Percentiles rank a stretch among this genome's conserved stretches.
Conservation (phyloP, 2,888 invertebrate species). For the Apotomis turbidana region DNA sequence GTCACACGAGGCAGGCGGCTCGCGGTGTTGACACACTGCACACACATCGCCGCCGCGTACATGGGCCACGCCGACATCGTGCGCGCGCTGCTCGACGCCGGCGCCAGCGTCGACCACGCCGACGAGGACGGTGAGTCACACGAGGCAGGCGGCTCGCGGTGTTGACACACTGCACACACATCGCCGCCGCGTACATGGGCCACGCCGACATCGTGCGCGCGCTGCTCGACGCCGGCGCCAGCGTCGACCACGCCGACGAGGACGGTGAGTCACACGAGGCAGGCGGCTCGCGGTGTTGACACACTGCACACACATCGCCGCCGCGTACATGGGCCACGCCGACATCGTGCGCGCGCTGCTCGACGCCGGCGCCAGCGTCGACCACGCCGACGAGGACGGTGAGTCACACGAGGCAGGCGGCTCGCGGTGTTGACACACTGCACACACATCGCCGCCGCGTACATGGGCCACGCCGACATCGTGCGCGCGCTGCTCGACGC, state of each 20-base stretch:
- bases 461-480: constrained; percentile 97
- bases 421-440: too few species aligned
- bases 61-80: constrained; percentile 97
- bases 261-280: constrained; percentile 89
- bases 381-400: constrained; percentile 94
- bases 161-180: constrained; percentile 79
- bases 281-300: constrained; percentile 87
- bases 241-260: constrained; percentile 91
- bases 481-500: constrained; percentile 92
- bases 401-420: constrained; percentile 28
- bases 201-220: constrained; percentile 93
- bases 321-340: constrained; percentile 97
- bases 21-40: too few species aligned
- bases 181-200: constrained; percentile 96
- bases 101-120: constrained; percentile 92
- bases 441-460: constrained; percentile 57
- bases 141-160: constrained; percentile 92
- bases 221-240: constrained; percentile 91
- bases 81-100: constrained; percentile 90
- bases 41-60: constrained; percentile 96
- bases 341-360: constrained; percentile 93
- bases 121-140: constrained; percentile 89
- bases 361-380: constrained; percentile 91
- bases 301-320: constrained; percentile 89
- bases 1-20: constrained; percentile 19